phyloP scores from a whole-genome alignment of 1,140 invertebrate genomes.

The Trichonephila clavata region DNA sequence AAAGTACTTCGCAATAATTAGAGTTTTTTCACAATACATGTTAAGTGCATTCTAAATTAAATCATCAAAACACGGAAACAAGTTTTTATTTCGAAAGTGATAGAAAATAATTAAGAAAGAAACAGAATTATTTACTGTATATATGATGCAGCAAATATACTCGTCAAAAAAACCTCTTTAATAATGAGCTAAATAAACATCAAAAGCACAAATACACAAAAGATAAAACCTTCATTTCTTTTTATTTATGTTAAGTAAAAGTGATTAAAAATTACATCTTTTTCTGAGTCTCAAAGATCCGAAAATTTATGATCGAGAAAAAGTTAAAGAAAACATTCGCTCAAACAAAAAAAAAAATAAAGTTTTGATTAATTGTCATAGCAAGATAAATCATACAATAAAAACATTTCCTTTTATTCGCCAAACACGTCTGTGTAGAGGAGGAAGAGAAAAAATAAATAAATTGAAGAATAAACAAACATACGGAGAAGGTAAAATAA shows the following conservation, averaged over 20 bases:
- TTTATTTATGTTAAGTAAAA: slow-evolving; percentile 47
- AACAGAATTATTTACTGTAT: slow-evolving; percentile 33
- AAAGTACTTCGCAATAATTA: background rate
- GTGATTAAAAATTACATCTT: slow-evolving; percentile 61
- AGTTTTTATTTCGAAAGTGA: background rate
- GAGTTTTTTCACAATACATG: background rate
- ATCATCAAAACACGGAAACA: background rate
- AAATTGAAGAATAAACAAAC: slow-evolving; percentile 71
- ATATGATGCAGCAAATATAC: background rate
- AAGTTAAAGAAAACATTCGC: slow-evolving; percentile 8
- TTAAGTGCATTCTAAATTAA: background rate
- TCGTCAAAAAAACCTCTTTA: background rate
- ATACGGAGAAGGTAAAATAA: slow-evolving; percentile 67
- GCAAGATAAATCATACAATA: slow-evolving; percentile 60
- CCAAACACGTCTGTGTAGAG: slow-evolving; percentile 42
- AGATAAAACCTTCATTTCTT: slow-evolving; percentile 16
- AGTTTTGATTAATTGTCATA: slow-evolving; percentile 68
- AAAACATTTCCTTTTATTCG: slow-evolving; percentile 65
- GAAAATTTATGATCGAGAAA: slow-evolving; percentile 45
- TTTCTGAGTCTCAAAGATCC: slow-evolving; percentile 34
- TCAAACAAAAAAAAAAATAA: slow-evolving; percentile 1
- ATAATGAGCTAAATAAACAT: slow-evolving; percentile 7
- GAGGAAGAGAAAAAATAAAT: slow-evolving; percentile 13
- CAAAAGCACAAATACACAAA: background rate
- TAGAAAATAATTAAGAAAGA: slow-evolving; percentile 33